Percentiles rank a stretch among this genome's conserved stretches.
phyloP scores from a whole-genome alignment of 2,797 vertebrate genomes.

The Poeciliopsis infans region DNA sequence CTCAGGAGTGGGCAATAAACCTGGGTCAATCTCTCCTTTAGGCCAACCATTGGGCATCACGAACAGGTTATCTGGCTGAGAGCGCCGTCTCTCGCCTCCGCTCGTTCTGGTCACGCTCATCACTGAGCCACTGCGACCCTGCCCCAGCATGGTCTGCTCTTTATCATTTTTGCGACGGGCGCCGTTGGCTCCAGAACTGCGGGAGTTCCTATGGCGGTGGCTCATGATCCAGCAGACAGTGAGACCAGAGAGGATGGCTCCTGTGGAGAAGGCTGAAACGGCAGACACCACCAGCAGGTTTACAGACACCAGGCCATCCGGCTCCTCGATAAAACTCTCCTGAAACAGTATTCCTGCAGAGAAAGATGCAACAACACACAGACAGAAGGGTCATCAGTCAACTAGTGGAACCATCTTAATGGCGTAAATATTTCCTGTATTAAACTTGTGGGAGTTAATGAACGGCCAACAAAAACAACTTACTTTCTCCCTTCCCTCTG shows the following conservation, averaged over 20 bases:
- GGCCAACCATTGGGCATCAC: constrained; percentile 91
- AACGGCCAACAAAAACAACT: constrained; percentile 49
- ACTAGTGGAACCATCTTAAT: constrained; percentile 25
- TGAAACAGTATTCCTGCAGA: constrained; percentile 79
- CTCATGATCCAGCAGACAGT: constrained; percentile 96
- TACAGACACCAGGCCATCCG: constrained; percentile 90
- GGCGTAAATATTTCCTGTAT: constrained; percentile 50
- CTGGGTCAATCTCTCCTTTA: constrained; percentile 90
- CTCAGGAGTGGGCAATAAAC: constrained; percentile 92
- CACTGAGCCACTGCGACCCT: constrained; percentile 88
- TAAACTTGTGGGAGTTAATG: constrained; percentile 56
- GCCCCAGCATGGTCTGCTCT: constrained; percentile 88
- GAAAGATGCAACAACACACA: constrained; percentile 38
- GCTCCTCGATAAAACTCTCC: constrained; percentile 91
- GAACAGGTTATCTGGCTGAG: constrained; percentile 86
- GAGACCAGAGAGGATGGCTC: constrained; percentile 91
- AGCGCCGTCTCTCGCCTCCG: constrained; percentile 75
- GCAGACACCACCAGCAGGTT: constrained; percentile 94
- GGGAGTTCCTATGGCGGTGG: constrained; percentile 86
- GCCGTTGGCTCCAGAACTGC: constrained; percentile 64
- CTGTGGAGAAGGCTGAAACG: constrained; percentile 92
- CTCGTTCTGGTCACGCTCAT: constrained; percentile 92
- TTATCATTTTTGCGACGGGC: constrained; percentile 88
- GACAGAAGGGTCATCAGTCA: constrained; percentile 28
- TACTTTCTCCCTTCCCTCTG: constrained; percentile 55